Evolutionary conservation across 2,888 invertebrate species (phyloP), one percentile per base, ranked within the genome.

Genomic region (Mystacides longicornis): DNA sequence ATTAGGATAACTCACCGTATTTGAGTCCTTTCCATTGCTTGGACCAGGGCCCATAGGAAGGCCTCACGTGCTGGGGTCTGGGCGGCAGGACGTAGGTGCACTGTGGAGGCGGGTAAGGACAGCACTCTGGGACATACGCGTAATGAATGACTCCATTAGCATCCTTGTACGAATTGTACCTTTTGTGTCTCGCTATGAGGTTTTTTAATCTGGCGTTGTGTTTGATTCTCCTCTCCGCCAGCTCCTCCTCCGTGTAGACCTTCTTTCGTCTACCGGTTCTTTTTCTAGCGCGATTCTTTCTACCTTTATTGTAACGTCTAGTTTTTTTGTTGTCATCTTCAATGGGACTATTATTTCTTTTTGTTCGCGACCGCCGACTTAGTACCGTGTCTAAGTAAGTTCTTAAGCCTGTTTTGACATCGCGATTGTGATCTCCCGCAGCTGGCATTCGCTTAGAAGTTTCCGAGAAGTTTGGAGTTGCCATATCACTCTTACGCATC

Each of bases 101-200:
- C 11, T 14, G 23, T 11, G 51, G 50, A 14, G 50, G 53, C 14
- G 55, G 55, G 56, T 60, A 63, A 31, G 55, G 60, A 42, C 60
- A 59, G 37, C 63, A 63, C 11, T 53, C 33, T 18, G 61, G 56
- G 33, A 55, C 55, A 48, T 61, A 63, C 11, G 55, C 53, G 42
- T 64, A 64, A 42, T 55, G 59, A n/a, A 64, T 23, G n/a, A 56
- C 54, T 14, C 63, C 63, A 23, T 60, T 59, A 20, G 55, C 57
- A 33, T 62, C 63, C 23, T 61, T 37, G 47, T 61, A 63, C 7
- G 61, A 58, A 14, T 37, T 37, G 50, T 60, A 62, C 42, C 63
- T 54, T 51, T 63, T 63, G n/a, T 55, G 49, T 21, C 63, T 57
- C 5, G 19, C 46, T 4, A 46, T 21, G 7, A 37, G 37, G 16